Conservation (phyloP, 2,888 invertebrate genomes). For the Tachina fera region DNA sequence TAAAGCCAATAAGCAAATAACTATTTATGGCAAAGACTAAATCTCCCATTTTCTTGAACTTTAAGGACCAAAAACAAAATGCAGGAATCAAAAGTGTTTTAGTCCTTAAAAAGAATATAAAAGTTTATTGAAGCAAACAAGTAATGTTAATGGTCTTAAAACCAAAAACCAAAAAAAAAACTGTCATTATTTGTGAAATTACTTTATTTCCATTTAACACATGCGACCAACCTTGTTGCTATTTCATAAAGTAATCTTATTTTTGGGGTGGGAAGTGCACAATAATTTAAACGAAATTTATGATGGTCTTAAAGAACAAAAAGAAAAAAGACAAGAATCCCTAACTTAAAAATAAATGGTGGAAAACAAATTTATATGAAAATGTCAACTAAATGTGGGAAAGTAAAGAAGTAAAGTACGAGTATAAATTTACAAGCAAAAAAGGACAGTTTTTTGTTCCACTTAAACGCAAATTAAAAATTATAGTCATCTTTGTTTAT, state of each 20-base stretch:
- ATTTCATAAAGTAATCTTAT: not conserved
- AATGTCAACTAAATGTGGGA: slow-evolving; percentile 54
- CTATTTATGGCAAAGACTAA: slow-evolving; percentile 10
- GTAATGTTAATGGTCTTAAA: slow-evolving; percentile 61
- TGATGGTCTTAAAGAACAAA: slow-evolving; percentile 63
- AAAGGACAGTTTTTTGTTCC: slow-evolving; percentile 59
- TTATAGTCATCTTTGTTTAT: slow-evolving; percentile 62
- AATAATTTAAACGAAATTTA: slow-evolving; percentile 71
- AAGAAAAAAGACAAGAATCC: slow-evolving; percentile 32
- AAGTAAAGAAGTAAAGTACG: not conserved
- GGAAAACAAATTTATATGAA: slow-evolving; percentile 43
- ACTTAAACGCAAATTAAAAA: slow-evolving; percentile 69
- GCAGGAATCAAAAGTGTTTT: not conserved
- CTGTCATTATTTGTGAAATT: slow-evolving; percentile 64
- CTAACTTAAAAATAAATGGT: slow-evolving; percentile 34
- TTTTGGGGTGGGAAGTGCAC: not conserved
- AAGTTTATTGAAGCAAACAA: slow-evolving; percentile 64
- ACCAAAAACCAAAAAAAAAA: slow-evolving; percentile 56
- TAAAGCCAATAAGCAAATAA: slow-evolving; percentile 60
- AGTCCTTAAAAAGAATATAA: slow-evolving; percentile 17
- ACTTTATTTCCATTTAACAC: slow-evolving; percentile 66
- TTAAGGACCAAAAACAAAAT: not conserved
- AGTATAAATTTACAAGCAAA: slow-evolving; percentile 13
- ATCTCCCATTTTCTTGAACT: not conserved
- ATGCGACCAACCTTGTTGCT: slow-evolving; percentile 55